A percentile compares a stretch with the other conserved stretches of the same genome.
Conservation (phyloP, 2,797 vertebrate genomes). For the Lacerta agilis region DNA sequence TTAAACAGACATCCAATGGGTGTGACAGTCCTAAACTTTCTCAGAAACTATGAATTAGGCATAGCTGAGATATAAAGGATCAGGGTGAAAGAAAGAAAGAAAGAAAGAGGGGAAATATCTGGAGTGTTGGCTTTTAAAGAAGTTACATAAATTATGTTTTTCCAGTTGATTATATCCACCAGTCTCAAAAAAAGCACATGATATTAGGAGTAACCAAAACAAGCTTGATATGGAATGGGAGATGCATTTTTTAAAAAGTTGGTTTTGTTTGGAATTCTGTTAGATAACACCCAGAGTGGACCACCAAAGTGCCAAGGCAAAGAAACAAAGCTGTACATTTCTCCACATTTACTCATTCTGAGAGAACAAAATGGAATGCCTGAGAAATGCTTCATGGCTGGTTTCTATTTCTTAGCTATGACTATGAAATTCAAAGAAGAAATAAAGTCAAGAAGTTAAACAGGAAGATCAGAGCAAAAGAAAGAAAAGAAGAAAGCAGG, state of each 20-base stretch:
- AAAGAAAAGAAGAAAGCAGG: no score
- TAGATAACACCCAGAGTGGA: background rate
- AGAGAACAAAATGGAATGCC: slow-evolving; percentile 8
- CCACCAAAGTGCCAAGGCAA: slow-evolving; percentile 30
- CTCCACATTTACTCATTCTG: slow-evolving; percentile 15
- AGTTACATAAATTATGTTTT: background rate
- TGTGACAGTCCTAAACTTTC: slow-evolving; percentile 37
- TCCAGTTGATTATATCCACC: background rate
- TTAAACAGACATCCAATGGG: slow-evolving; percentile 28
- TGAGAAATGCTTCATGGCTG: background rate
- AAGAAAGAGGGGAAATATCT: background rate
- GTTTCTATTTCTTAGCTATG: background rate
- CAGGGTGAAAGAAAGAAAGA: background rate
- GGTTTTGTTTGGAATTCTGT: slow-evolving; percentile 16
- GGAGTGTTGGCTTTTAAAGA: background rate
- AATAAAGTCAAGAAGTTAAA: background rate
- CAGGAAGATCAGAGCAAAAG: background rate
- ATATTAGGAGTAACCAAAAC: slow-evolving; percentile 21
- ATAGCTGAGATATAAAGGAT: background rate
- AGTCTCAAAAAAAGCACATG: background rate
- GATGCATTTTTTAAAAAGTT: background rate
- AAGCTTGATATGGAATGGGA: background rate
- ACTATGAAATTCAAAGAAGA: slow-evolving; percentile 4
- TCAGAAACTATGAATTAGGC: slow-evolving; percentile 30
- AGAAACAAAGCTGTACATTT: slow-evolving; percentile 14